Evolutionary conservation across 2,888 invertebrate genomes (phyloP), one percentile per base, ranked within the genome.

Genomic region (Phasia obesa): DNA sequence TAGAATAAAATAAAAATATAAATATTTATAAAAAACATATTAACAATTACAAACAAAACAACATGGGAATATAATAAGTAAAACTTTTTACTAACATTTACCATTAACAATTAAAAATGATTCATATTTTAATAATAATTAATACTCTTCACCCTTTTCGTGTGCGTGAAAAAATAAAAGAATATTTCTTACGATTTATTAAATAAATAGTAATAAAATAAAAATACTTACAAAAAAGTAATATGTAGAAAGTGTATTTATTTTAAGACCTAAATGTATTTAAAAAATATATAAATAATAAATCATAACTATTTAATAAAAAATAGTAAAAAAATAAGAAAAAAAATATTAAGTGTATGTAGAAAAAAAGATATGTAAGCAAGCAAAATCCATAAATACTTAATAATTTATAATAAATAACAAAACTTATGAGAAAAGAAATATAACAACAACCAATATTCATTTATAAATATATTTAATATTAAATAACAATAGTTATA

Each of bases 241-340:
- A 60, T 15, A 73, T 77, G 71, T 80, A 80, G 77, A 81, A 84
- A 84, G 44, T 77, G 76, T 83, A 83, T 71, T 65, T 69, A 74
- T 79, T 73, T 76, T 71, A 74, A 77, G 76, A 57, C n/a, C 11
- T 80, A 69, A 77, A 78, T 76, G 73, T 80, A 80, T 84, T 78
- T 55, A 70, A 67, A 42, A 59, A 73, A n/a, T n/a, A n/a, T n/a
- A n/a, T 27, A 67, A 55, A 42, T 44, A 42, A 64, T n/a, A 79
- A 79, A 75, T 21, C 38, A 53, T 27, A 57, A 21, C 35, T 53
- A 60, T 21, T 13, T 38, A 6, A 73, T 9, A 21, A 11, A 59
- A 70, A 60, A 67, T 62, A 70, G 15, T 55, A 23, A 67, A 64
- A 47, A 51, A 67, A 51, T 21, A 70, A n/a, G n/a, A 59, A 47